Evolutionary conservation across 2,888 invertebrate genomes (phyloP), one percentile per base, ranked within the genome.

Genomic region (Bedellia somnulentella): DNA sequence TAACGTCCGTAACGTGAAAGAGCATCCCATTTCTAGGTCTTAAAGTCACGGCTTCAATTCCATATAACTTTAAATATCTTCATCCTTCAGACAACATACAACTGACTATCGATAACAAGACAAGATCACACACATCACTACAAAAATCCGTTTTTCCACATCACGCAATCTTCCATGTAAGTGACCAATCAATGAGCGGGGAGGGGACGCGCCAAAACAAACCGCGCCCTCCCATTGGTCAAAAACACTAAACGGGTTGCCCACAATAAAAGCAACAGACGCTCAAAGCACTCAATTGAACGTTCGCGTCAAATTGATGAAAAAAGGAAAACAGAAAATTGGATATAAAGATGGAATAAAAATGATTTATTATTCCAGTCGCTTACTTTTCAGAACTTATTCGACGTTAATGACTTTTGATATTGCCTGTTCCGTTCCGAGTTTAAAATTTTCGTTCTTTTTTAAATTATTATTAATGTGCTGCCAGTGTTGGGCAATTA

Each of bases 341-440:
- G 62, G 59, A 55, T 58, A 55, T 52, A 47, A 62, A 62, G 60
- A 66, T 64, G 66, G 61, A 66, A 68, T 64, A 66, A 62, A 66
- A 68, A 70, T 75, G 73, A 75, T 75, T 75, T 75, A 75, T 71
- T 63, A 67, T 57, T 49, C 45, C 48, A 49, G 54, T 52, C 59
- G 55, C 52, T 58, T 61, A 64, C 68, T 66, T 67, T 71, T 70
- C 68, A 66, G 28, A 73, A 75, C 67, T 68, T 70, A 73, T 70
- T 68, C 62, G 60, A 75, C 62, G 47, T 58, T 73, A 71, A 75
- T 71, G 66, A 68, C 60, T 71, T 70, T 61, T 71, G 73, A 75
- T 71, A 70, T 68, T 57, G 57, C 51, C n/a, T n/a, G n/a, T n/a
- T n/a, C n/a, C n/a, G 41, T 55, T 62, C 63, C 55, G 43, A 56